Evolutionary conservation across 2,797 vertebrate species (phyloP), one percentile per base, ranked within the genome.

Genomic region (Oryzias dopingdopingensis): DNA sequence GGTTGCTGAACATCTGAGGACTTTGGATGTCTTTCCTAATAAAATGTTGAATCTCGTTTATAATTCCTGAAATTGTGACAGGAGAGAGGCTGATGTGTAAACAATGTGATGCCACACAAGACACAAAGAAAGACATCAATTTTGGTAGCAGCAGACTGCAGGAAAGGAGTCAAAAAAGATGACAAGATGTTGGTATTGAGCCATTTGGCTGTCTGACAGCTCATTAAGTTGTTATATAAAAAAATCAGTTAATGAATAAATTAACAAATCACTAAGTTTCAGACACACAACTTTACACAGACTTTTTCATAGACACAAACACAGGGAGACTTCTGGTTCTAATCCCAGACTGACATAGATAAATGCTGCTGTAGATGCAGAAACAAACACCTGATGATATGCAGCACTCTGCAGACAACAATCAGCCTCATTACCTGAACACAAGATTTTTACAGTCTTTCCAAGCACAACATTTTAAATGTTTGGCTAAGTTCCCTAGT

Each of bases 151-250:
- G 22, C 6, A 54, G 42, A 12, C 14, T 59, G 14, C 15, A 49
- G 55, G 24, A 67, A 47, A 20, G 15, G 8, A 47, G 48, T 55
- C 4, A 17, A 48, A 41, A 16, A 13, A 51, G 24, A 65, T 14
- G 18, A 52, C 46, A 24, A 53, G 45, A 29, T 45, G 14, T 42
- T 79, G 79, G 55, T 69, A 48, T 53, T 17, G 60, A 76, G 63
- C 71, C 77, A 80, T 69, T 74, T 82, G 77, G 79, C 71, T 49
- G 56, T 48, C 72, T 82, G 65, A 77, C 74, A 79, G 57, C 76
- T 86, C 70, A 79, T 84, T 81, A 75, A 75, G 65, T 52, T 69
- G 6, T 74, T 84, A 79, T 48, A 82, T 76, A 81, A 83, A 81
- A 26, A 74, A 76, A 86, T 82, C 67, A 76, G 70, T 58, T 70